Base-by-base conservation (phyloP, 2,797 vertebrate species). In the Diplodus sargus region DNA sequence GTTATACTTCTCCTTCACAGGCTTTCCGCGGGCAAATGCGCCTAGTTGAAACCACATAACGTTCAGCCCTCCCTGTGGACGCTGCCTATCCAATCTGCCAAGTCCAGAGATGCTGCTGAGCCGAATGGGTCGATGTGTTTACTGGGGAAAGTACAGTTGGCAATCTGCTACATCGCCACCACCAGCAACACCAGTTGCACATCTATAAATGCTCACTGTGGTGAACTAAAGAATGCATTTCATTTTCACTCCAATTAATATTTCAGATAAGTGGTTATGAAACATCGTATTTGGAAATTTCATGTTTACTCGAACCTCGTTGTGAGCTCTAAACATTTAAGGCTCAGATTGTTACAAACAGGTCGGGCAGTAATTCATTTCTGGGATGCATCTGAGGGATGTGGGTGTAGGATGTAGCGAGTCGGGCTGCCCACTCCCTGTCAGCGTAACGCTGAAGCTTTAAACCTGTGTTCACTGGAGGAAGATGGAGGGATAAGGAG, bases 401-500 rank as follows among this genome's bases (percentile, higher is more conserved):
- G 54, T 15, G 60, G 68, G 20, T 74, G 57, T 53, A 53, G 56
- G 77, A 72, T 66, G 58, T 34, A 54, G 43, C 63, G 54, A 70
- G 58, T 47, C 3, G 17, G 64, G 59, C 67, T 76, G 83, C 47
- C 84, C 81, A 59, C 70, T 78, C 69, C 66, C 79, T 82, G 76
- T 87, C 75, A 86, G 49, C n/a, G 22, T 9, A 76, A 68, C 69
- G 48, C 16, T 30, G 47, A 78, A 59, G 45, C 28, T 86, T 53
- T 73, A 62, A 70, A 83, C 87, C 74, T 13, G 18, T 86, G 76
- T 83, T 79, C 74, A 77, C 75, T 76, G 70, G 52, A 28, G 73
- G 74, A 87, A 83, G 85, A 87, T 65, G 64, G 61, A 79, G 68
- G 76, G 82, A 90, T 89, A 76, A 82, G 78, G 68, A 83, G 71